Conservation (phyloP, 2,888 invertebrate species). For the Cerastis rubricosa region DNA sequence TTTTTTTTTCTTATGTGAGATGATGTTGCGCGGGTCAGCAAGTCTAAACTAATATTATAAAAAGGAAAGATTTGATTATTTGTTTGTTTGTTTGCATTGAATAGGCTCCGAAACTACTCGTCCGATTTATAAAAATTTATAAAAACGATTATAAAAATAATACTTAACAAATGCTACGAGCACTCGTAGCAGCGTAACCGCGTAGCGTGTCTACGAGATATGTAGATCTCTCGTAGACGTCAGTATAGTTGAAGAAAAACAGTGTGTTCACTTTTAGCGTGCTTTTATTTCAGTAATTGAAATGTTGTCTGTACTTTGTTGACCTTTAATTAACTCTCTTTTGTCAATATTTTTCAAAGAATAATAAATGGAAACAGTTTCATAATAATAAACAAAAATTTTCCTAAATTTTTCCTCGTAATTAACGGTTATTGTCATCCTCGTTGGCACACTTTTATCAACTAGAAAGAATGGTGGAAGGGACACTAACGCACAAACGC, state of each 20-base stretch:
- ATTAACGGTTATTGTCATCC: neutral
- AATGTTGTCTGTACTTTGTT: neutral
- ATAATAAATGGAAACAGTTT: neutral
- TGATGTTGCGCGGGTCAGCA: too few species aligned
- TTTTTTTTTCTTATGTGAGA: too few species aligned
- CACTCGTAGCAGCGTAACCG: slow-evolving; percentile 61
- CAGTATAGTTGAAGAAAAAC: slow-evolving; percentile 8
- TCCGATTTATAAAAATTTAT: too few species aligned
- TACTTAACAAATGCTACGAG: slow-evolving; percentile 48
- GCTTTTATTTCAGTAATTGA: slow-evolving; percentile 11
- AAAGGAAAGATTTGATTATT: too few species aligned
- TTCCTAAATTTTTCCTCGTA: neutral
- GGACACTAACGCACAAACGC: too few species aligned
- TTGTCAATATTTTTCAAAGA: neutral
- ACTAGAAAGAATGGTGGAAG: neutral
- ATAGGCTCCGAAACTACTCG: too few species aligned
- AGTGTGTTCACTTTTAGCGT: slow-evolving; percentile 24
- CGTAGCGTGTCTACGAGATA: slow-evolving; percentile 61
- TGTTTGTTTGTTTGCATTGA: too few species aligned
- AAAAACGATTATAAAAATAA: slow-evolving; percentile 60
- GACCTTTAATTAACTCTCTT: neutral
- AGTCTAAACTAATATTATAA: too few species aligned
- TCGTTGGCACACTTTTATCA: neutral
- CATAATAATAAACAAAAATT: neutral
- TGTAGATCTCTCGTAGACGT: slow-evolving; percentile 49